Conservation (phyloP, 2,797 vertebrate species). For the Gambelia wislizenii region DNA sequence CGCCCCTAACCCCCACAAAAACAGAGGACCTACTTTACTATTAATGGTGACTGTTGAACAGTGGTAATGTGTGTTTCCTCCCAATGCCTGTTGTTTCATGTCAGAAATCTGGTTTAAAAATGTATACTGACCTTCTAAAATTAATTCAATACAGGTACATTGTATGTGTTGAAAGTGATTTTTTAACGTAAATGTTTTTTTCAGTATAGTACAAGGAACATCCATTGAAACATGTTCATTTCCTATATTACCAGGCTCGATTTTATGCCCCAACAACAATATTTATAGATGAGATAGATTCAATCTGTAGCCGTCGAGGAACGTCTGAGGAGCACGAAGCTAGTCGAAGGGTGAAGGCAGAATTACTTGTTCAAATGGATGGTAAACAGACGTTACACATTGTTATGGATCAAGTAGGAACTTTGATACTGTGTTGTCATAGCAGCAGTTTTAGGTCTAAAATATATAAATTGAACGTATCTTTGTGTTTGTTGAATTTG, state of each 20-base stretch:
- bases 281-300: conserved; percentile 99
- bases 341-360: conserved; percentile 95
- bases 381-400: conserved; percentile 78
- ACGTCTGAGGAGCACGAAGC: conserved; percentile 98
- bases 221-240: conserved; percentile 24
- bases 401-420: not conserved
- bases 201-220: not conserved
- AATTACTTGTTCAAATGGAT: conserved; percentile 98
- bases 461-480: not conserved
- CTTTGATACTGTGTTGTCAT: not conserved
- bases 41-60: not conserved
- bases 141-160: not conserved
- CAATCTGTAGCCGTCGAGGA: conserved; percentile 96
- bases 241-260: conserved; percentile 84
- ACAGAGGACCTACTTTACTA: too few relatives aligned
- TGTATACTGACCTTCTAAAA: not conserved
- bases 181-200: not conserved
- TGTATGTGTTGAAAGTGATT: not conserved
- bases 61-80: not conserved
- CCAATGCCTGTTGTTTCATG: not conserved
- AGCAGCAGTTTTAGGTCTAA: not conserved
- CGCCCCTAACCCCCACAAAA: too few relatives aligned
- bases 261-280: conserved; percentile 98
- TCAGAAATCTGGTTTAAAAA: not conserved
- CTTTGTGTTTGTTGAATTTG: not conserved